Evolutionary conservation across 23 tunicate genomes (phyloP), one percentile per base, ranked within the genome.

Genomic region (Ascidia mentula): DNA sequence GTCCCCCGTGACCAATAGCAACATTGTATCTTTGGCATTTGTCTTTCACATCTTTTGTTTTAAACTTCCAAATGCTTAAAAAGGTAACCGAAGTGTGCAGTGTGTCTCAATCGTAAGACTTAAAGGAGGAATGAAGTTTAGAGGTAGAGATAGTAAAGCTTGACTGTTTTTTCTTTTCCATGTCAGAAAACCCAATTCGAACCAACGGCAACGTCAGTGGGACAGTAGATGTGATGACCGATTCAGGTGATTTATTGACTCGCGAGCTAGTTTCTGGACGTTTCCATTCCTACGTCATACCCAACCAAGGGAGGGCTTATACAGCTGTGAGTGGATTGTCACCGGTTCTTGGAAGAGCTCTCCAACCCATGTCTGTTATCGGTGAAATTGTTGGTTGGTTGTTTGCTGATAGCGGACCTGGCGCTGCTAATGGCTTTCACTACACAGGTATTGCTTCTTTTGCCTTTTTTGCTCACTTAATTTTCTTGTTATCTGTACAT

Each of bases 331-430:
- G 84, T 61, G 87, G 84, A 18, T 80, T 93, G 1, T 38, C 89
- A 0, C 46, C 84, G n/a, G 65, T 7, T 6, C 87, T 93, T 8
- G 88, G 82, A 1, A 69, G 69, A 13, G 89, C 90, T 1, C 82
- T 93, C 59, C 90, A 88, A 59, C 89, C 93, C 0, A 84, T 93
- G 73, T 36, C 84, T 18, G 73, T 82, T 3, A 72, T 93, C 77
- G 92, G 92, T 5, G 80, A 86, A 2, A 84, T 90, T 12, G 60
- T 85, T 22, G 98, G 90, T 39, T 93, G 98, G 98, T 81, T 93
- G 26, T 87, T 93, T 37, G 93, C 98, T 0, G 77, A 42, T 12
- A 40, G 89, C 8, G 69, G 60, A 22, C 40, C 72, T 6, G 79
- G 89, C 2, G 92, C 98, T 0, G 83, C 79, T 17, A 93, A 93